phyloP scores from a whole-genome alignment of 2,888 invertebrate genomes.

The Lasiommata megera region DNA sequence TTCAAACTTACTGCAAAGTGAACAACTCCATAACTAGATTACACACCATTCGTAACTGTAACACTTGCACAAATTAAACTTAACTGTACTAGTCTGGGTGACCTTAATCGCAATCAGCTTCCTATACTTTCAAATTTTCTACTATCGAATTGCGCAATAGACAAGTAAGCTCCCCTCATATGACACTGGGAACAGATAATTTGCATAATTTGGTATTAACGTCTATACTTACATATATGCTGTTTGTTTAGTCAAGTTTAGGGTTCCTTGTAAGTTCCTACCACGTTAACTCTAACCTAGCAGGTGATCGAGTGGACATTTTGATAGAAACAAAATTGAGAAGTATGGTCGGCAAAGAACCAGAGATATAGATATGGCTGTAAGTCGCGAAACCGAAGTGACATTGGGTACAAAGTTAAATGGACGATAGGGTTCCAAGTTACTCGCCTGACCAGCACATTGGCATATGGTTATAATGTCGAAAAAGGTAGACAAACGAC shows the following conservation, averaged over 20 bases:
- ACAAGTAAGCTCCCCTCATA: conserved; percentile 38
- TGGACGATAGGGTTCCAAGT: no score
- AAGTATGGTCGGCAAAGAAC: no score
- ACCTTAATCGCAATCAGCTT: conserved; percentile 31
- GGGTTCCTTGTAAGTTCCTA: neutral
- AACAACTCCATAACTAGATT: neutral
- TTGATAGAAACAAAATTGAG: no score
- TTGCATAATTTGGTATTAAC: conserved; percentile 10
- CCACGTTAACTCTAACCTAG: no score
- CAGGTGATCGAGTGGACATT: no score
- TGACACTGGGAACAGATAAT: conserved; percentile 26
- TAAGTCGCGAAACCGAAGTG: no score
- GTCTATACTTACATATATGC: neutral
- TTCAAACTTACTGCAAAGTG: no score
- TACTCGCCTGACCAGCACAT: no score
- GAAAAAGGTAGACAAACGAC: no score
- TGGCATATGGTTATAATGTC: no score
- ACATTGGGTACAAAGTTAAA: no score
- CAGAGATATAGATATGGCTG: no score
- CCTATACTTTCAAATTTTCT: conserved; percentile 61
- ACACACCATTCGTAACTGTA: neutral
- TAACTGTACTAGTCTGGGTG: conserved; percentile 10
- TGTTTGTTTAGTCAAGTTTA: neutral
- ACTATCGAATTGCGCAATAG: conserved; percentile 49
- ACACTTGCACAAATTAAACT: neutral